phyloP scores from a whole-genome alignment of 2,113 vertebrate genomes.

The Fukomys damarensis region DNA sequence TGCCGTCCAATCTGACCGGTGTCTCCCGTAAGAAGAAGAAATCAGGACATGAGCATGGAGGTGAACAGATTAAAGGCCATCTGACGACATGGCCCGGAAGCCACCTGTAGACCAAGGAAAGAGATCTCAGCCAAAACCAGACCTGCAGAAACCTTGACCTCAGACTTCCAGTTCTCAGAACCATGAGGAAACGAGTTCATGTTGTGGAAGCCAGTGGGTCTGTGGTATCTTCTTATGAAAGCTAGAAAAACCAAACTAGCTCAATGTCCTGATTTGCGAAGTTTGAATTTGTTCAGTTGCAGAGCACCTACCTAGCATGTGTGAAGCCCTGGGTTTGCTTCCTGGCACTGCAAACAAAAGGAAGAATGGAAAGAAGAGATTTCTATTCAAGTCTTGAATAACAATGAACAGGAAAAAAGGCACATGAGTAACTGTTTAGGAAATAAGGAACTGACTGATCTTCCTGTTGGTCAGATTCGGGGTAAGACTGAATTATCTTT shows the following conservation, averaged over 20 bases:
- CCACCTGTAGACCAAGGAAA: not conserved
- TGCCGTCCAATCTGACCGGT: not conserved
- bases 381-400: slow-evolving; percentile 12
- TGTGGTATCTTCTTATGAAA: not conserved
- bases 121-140: not conserved
- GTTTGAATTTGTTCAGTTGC: not conserved
- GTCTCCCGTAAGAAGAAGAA: not conserved
- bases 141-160: not conserved
- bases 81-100: no score
- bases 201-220: not conserved
- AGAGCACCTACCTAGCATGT: not conserved
- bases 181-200: not conserved
- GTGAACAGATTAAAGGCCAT: not conserved
- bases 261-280: not conserved
- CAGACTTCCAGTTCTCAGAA: not conserved
- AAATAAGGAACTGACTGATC: not conserved
- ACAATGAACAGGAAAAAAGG: not conserved
- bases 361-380: not conserved
- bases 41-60: not conserved
- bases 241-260: not conserved
- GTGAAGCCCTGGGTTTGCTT: not conserved
- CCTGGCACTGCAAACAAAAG: not conserved
- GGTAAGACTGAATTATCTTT: not conserved
- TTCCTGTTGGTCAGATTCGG: not conserved
- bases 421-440: not conserved